These are phyloP conservation scores for Diaprepes abbreviatus DNA, from an alignment of 2,888 invertebrate species.

Conservation along the genomic window DNA sequence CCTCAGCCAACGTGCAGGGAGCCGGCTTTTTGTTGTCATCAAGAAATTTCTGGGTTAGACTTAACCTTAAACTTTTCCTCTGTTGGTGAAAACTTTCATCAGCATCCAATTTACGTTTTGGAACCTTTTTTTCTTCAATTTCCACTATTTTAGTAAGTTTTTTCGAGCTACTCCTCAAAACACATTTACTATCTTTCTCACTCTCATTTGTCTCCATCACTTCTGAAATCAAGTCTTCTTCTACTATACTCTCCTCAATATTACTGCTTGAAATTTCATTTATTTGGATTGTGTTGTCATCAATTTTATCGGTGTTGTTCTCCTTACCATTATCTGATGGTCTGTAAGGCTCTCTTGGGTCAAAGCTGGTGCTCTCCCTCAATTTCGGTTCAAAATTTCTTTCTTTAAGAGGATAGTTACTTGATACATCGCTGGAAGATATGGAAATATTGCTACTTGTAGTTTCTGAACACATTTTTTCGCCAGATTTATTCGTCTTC, in stretches of 20 bases:
- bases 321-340: constrained; percentile 49
- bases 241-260: constrained; percentile 62
- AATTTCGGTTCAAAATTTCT: constrained; percentile 59
- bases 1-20: constrained; percentile 52
- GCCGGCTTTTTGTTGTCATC: constrained; percentile 46
- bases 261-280: constrained; percentile 78
- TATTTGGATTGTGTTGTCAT: constrained; percentile 73
- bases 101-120: constrained; percentile 47
- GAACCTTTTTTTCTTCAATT: constrained; percentile 31
- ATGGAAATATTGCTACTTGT: constrained; percentile 50
- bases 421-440: constrained; percentile 55
- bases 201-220: background rate
- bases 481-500: constrained; percentile 19
- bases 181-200: constrained; percentile 33
- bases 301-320: constrained; percentile 50
- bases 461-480: constrained; percentile 6
- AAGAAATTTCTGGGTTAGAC: constrained; percentile 56
- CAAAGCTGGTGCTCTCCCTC: constrained; percentile 62
- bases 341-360: constrained; percentile 54
- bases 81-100: constrained; percentile 48
- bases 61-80: constrained; percentile 59
- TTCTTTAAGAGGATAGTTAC: constrained; percentile 58
- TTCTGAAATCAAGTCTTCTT: constrained; percentile 6
- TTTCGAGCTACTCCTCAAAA: constrained; percentile 30
- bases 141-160: background rate